Evolutionary conservation across 2,888 invertebrate genomes (phyloP).

Genomic region (Keiferia lycopersicella): DNA sequence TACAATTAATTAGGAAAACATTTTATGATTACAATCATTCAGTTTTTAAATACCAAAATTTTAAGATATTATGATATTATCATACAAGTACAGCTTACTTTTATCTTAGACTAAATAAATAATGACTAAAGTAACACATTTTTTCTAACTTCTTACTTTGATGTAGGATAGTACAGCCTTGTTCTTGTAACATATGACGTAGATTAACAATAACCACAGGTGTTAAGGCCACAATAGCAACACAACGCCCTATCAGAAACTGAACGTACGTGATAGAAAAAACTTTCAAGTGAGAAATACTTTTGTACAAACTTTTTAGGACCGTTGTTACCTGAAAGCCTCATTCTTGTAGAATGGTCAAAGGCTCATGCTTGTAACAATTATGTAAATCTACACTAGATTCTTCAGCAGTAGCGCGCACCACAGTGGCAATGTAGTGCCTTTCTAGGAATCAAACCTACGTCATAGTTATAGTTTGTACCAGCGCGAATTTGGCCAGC

Average conservation of each 20-base stretch:
- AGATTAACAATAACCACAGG: conserved; percentile 91
- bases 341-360: too few relatives aligned
- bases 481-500: conserved; percentile 49
- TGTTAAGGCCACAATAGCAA: conserved; percentile 76
- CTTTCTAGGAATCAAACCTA: conserved; percentile 96
- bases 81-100: neutral
- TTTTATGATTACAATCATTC: neutral
- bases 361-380: too few relatives aligned
- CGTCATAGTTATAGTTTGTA: conserved; percentile 98
- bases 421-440: conserved; percentile 96
- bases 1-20: too few relatives aligned
- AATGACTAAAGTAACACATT: neutral
- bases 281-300: too few relatives aligned
- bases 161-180: too few relatives aligned
- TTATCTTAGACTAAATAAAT: neutral
- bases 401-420: conserved; percentile 91
- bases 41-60: neutral
- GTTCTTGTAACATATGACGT: too few relatives aligned
- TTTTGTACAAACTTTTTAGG: too few relatives aligned
- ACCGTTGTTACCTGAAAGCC: too few relatives aligned
- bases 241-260: too few relatives aligned
- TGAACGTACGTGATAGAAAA: too few relatives aligned
- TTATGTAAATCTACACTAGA: too few relatives aligned
- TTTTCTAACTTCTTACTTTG: too few relatives aligned
- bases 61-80: neutral